These are phyloP conservation scores for Tholera decimalis DNA, from an alignment of 2,888 invertebrate genomes.

Conservation along the genomic window DNA sequence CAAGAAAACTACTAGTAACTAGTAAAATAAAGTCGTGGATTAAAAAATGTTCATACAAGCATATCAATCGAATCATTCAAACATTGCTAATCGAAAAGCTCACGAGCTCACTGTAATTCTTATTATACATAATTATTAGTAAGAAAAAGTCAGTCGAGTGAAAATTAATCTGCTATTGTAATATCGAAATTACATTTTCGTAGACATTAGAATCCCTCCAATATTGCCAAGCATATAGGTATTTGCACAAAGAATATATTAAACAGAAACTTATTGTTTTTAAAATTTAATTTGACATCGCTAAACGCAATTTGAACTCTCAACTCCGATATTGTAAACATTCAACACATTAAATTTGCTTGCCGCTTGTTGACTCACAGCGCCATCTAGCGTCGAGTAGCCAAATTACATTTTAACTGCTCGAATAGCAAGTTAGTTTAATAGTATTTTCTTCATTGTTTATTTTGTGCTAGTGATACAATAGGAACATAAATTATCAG, in stretches of 20 bases:
- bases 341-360: not conserved
- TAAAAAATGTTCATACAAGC: too few relatives aligned
- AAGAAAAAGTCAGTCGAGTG: conserved; percentile 17
- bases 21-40: too few relatives aligned
- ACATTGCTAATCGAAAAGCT: conserved; percentile 15
- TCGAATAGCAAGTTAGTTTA: conserved; percentile 12
- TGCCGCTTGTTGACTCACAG: conserved; percentile 26
- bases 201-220: conserved; percentile 15
- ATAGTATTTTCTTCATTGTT: conserved; percentile 45
- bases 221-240: conserved; percentile 15
- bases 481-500: conserved; percentile 57
- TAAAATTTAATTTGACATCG: conserved; percentile 46
- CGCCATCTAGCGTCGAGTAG: conserved; percentile 64
- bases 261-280: conserved; percentile 42
- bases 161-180: conserved; percentile 43
- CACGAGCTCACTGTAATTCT: conserved; percentile 8
- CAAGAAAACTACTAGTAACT: conserved; percentile 12
- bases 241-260: conserved; percentile 27
- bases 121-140: conserved; percentile 2
- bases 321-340: not conserved
- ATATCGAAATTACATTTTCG: conserved; percentile 46
- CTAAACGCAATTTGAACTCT: conserved; percentile 34
- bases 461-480: conserved; percentile 51
- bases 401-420: conserved; percentile 37
- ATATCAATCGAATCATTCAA: not conserved